Evolutionary conservation across 2,888 invertebrate genomes (phyloP).

Genomic region (Drosophila recens): DNA sequence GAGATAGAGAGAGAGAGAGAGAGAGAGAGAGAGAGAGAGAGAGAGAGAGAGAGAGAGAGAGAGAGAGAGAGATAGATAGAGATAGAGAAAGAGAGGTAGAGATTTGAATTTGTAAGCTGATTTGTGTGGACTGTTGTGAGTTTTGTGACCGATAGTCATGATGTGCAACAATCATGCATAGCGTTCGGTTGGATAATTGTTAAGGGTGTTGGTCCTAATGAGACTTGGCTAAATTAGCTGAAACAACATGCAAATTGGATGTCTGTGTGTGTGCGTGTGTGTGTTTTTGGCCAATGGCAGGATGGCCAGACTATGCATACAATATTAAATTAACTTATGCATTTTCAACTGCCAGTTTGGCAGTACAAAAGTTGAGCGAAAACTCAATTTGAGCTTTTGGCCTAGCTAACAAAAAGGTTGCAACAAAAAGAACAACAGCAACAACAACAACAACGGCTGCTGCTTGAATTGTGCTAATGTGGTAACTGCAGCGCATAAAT

Average conservation of each 20-base stretch:
- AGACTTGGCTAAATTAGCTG: constrained; percentile 26
- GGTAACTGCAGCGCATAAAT: constrained; percentile 64
- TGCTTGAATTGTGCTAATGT: constrained; percentile 50
- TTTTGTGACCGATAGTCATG: constrained; percentile 19
- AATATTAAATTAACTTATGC: constrained; percentile 55
- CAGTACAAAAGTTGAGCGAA: constrained; percentile 53
- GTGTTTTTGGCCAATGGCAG: not conserved
- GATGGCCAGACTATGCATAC: constrained; percentile 8
- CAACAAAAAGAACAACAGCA: not conserved
- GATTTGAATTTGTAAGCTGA: constrained; percentile 60
- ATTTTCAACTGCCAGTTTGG: constrained; percentile 55
- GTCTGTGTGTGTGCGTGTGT: constrained; percentile 5
- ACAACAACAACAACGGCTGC: not conserved
- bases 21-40: constrained; percentile 1
- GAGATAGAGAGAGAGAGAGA: not conserved
- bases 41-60: no score
- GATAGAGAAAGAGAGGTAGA: constrained; percentile 10
- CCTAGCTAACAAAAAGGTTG: constrained; percentile 23
- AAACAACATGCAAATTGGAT: constrained; percentile 28
- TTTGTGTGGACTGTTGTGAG: constrained; percentile 38
- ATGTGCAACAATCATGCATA: constrained; percentile 6
- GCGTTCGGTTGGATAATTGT: constrained; percentile 35
- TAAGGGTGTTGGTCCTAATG: constrained; percentile 47
- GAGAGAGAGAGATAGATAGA: no score
- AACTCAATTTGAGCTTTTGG: constrained; percentile 51